phyloP scores from a whole-genome alignment of 2,888 invertebrate genomes.

The Watsonalla binaria region DNA sequence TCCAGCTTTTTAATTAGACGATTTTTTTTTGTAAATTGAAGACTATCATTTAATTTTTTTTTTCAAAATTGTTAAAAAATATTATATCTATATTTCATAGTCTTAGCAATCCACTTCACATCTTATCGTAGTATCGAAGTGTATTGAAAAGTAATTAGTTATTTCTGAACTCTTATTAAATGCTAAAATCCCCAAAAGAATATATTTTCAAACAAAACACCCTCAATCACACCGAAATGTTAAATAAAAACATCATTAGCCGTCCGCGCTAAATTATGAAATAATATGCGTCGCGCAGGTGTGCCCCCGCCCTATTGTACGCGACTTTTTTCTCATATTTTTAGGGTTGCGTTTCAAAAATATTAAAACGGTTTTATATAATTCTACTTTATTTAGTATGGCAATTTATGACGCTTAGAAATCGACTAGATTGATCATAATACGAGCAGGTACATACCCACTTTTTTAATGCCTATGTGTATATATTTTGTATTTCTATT shows the following conservation, averaged over 20 bases:
- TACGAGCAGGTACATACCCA: too few species aligned
- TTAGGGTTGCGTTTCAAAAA: slow-evolving; percentile 19
- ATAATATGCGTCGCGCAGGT: slow-evolving; percentile 52
- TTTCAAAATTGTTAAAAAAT: too few species aligned
- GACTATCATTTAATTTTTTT: too few species aligned
- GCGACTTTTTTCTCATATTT: slow-evolving; percentile 27
- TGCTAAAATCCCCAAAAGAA: background rate
- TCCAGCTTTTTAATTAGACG: too few species aligned
- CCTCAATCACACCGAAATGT: slow-evolving; percentile 34
- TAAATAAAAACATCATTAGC: slow-evolving; percentile 50
- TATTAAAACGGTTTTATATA: background rate
- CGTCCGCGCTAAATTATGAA: slow-evolving; percentile 48
- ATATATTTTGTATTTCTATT: too few species aligned
- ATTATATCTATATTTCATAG: too few species aligned
- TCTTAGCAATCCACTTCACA: too few species aligned
- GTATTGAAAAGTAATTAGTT: background rate
- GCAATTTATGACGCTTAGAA: slow-evolving; percentile 1
- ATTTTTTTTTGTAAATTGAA: too few species aligned
- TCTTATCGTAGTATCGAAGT: too few species aligned
- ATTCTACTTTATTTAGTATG: too few species aligned
- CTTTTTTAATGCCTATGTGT: too few species aligned
- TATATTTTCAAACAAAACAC: slow-evolving; percentile 9
- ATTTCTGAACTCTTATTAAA: background rate
- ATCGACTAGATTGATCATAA: too few species aligned
- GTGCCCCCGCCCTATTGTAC: slow-evolving; percentile 25